Percentiles rank a stretch among this genome's conserved stretches.
Evolutionary conservation across 2,797 vertebrate genomes (phyloP).

Genomic region (Apogon talboti): DNA sequence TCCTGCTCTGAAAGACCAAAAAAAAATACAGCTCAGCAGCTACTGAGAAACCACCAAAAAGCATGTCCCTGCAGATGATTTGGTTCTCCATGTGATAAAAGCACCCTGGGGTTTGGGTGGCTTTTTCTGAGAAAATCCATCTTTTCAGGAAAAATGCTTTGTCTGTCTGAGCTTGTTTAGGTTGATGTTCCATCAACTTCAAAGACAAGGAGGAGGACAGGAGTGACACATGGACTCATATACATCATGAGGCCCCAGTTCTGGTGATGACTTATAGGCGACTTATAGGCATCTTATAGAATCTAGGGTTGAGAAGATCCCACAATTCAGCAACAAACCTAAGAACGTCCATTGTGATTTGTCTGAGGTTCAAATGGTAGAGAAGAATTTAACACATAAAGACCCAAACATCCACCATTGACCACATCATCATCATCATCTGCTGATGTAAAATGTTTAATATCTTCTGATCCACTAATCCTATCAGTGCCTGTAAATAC

Average conservation of each 20-base stretch:
- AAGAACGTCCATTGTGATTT: neutral
- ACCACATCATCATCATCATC: too few relatives aligned
- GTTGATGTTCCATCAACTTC: conserved; percentile 10
- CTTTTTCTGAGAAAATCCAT: conserved; percentile 38
- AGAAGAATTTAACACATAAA: too few relatives aligned
- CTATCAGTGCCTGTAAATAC: too few relatives aligned
- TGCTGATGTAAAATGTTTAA: too few relatives aligned
- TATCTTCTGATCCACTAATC: too few relatives aligned
- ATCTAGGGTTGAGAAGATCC: neutral
- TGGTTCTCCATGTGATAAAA: conserved; percentile 33
- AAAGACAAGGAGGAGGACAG: conserved; percentile 16
- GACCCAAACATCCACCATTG: too few relatives aligned
- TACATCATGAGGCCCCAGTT: conserved; percentile 16
- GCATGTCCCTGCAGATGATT: conserved; percentile 37
- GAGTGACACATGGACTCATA: conserved; percentile 28
- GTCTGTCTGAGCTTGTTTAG: conserved; percentile 52
- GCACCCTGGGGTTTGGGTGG: neutral
- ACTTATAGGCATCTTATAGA: too few relatives aligned
- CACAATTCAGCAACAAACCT: neutral
- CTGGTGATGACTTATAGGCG: neutral
- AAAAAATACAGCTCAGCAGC: conserved; percentile 4
- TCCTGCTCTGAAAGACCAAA: neutral
- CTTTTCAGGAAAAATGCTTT: conserved; percentile 47
- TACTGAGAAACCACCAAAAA: conserved; percentile 2
- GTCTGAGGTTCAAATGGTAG: too few relatives aligned